phyloP scores from a whole-genome alignment of 2,797 vertebrate species.

The Monodelphis domestica region DNA sequence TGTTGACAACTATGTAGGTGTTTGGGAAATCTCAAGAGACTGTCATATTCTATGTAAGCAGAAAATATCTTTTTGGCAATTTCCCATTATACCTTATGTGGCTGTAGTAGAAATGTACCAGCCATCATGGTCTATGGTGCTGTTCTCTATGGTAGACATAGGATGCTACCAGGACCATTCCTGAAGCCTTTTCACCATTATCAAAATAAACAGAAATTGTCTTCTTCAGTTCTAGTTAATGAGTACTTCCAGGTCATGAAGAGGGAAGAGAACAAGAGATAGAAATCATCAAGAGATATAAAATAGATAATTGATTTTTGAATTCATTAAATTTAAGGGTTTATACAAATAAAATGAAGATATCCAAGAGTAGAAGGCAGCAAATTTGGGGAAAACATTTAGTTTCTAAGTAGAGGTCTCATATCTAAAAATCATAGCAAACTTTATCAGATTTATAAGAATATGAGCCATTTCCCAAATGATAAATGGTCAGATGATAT shows the following conservation, averaged over 20 bases:
- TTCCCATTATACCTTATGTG: neutral
- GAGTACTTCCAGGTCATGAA: neutral
- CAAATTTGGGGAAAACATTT: no score
- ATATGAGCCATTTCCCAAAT: no score
- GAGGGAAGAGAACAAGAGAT: no score
- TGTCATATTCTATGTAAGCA: neutral
- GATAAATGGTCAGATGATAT: no score
- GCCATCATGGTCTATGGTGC: neutral
- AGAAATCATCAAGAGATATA: no score
- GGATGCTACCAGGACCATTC: neutral
- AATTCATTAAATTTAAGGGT: no score
- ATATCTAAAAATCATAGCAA: no score
- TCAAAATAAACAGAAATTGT: neutral
- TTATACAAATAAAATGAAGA: no score
- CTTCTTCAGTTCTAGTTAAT: neutral
- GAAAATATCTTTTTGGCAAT: neutral
- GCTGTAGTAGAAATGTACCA: neutral
- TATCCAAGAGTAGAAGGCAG: no score
- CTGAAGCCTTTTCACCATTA: neutral
- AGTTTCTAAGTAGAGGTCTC: no score
- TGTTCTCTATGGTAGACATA: neutral
- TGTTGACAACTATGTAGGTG: neutral
- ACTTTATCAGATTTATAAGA: no score
- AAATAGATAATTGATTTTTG: no score
- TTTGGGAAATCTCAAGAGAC: neutral